These are phyloP conservation scores for Scaptomyza montana DNA, from an alignment of 1,140 invertebrate species.

Conservation along the genomic window DNA sequence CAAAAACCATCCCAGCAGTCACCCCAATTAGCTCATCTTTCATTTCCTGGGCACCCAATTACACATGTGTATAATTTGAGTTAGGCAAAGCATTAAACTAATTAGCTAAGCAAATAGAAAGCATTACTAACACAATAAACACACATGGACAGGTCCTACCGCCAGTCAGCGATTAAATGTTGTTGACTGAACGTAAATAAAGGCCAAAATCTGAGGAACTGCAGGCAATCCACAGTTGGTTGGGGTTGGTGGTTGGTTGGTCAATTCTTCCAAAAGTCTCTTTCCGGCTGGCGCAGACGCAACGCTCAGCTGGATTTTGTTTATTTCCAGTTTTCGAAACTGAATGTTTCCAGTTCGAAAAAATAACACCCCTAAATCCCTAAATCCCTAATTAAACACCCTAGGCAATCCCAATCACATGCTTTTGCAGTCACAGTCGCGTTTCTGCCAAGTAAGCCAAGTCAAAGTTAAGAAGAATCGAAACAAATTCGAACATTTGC, in stretches of 20 bases:
- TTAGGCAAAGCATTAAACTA: conserved; percentile 52
- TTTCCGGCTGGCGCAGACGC: conserved; percentile 43
- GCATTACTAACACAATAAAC: conserved; percentile 24
- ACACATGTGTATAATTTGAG: conserved; percentile 10
- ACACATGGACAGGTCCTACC: conserved; percentile 26
- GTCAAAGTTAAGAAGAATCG: conserved; percentile 30
- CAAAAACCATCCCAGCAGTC: background rate
- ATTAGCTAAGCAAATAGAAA: conserved; percentile 65
- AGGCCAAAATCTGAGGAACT: conserved; percentile 35
- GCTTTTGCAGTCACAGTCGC: conserved; percentile 63
- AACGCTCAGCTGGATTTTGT: conserved; percentile 62
- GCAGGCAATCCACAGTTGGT: conserved; percentile 76
- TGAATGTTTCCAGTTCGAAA: conserved; percentile 47
- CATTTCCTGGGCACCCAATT: conserved; percentile 29
- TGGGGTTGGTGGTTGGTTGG: conserved; percentile 28
- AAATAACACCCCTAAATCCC: conserved; percentile 34
- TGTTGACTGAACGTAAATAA: conserved; percentile 70
- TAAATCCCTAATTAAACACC: conserved; percentile 24
- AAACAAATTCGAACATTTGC: conserved; percentile 48
- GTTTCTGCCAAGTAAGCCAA: conserved; percentile 63
- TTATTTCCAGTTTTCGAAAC: conserved; percentile 69
- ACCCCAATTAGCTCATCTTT: conserved; percentile 13
- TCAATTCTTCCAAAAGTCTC: conserved; percentile 39
- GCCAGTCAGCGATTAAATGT: conserved; percentile 15
- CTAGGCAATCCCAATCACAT: conserved; percentile 39